Evolutionary conservation across 1,140 invertebrate species (phyloP), one percentile per base, ranked within the genome.

Genomic region (Drosophila pectinifera): DNA sequence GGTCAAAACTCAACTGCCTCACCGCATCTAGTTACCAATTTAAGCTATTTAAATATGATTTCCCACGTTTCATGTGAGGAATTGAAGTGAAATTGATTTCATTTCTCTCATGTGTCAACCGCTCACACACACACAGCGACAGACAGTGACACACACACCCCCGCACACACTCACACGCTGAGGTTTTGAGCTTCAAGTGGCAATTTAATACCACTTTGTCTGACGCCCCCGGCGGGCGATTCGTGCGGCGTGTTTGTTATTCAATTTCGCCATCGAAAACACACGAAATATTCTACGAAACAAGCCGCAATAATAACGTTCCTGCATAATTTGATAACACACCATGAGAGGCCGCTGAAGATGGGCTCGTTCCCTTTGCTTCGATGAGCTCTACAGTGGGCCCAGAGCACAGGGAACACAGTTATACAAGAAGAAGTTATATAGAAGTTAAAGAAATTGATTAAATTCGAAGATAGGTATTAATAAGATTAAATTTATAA

Each of bases 291-390:
- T 63, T 55, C 57, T 55, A 46, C 68, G 77, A 78, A 74, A 86
- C 82, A 78, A 78, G 82, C 78, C 73, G 63, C 82, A 85, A 85
- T 81, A 85, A 86, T 85, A 85, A 86, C 78, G 74, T 81, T 85
- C 64, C 43, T 75, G 83, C 57, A 85, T 88, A 82, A 85, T 85
- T 85, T 85, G 74, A 88, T 88, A 82, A 75, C 57, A 57, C 67
- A 61, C 58, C 73, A 64, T 22, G 65, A 54, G 38, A 42, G 43
- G 64, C 36, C 80, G 45, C 54, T 70, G 46, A 64, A 64, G 65
- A 88, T 67, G 59, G 48, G 53, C 38, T 77, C 63, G 72, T 43
- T 58, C 55, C 11, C 58, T 31, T 59, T 45, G 48, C 36, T 20
- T 56, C 58, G 74, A 85, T 70, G 83, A 72, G 61, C 63, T 64